phyloP scores from a whole-genome alignment of 1,140 invertebrate genomes.

The Physella acuta region DNA sequence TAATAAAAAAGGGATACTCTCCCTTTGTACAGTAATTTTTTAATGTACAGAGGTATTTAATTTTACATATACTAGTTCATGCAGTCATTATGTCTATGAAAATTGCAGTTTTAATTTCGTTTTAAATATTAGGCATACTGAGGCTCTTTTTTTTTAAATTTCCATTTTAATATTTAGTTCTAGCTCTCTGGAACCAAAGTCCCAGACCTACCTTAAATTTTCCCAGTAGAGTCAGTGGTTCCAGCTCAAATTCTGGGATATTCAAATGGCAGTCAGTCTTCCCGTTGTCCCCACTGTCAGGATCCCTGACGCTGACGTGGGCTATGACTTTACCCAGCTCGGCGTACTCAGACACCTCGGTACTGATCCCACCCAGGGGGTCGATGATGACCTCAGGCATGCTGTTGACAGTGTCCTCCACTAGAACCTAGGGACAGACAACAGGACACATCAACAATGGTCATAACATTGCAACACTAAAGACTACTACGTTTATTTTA shows the following conservation, averaged over 20 bases:
- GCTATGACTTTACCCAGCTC: slow-evolving; percentile 44
- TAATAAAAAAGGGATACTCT: too few relatives aligned
- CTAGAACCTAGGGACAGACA: slow-evolving; percentile 30
- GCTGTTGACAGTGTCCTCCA: slow-evolving; percentile 54
- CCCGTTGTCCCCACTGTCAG: slow-evolving; percentile 45
- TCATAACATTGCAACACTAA: too few relatives aligned
- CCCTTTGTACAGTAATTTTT: too few relatives aligned
- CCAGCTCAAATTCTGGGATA: slow-evolving; percentile 36
- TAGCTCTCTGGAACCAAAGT: too few relatives aligned
- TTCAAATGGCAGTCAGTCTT: slow-evolving; percentile 37
- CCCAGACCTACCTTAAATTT: slow-evolving; percentile 48
- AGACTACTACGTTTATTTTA: too few relatives aligned
- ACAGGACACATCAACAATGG: not conserved
- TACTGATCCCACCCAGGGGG: slow-evolving; percentile 31
- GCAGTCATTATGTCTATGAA: too few relatives aligned
- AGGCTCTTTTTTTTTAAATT: too few relatives aligned
- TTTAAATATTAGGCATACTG: too few relatives aligned
- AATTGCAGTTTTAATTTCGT: too few relatives aligned
- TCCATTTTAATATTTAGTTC: too few relatives aligned
- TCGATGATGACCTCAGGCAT: slow-evolving; percentile 49
- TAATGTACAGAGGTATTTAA: too few relatives aligned
- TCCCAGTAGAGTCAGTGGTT: slow-evolving; percentile 29
- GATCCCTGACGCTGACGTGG: slow-evolving; percentile 41
- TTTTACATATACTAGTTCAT: too few relatives aligned
- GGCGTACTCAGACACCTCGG: slow-evolving; percentile 43